phyloP scores from a whole-genome alignment of 2,888 invertebrate genomes.

The Sthenelais limicola region DNA sequence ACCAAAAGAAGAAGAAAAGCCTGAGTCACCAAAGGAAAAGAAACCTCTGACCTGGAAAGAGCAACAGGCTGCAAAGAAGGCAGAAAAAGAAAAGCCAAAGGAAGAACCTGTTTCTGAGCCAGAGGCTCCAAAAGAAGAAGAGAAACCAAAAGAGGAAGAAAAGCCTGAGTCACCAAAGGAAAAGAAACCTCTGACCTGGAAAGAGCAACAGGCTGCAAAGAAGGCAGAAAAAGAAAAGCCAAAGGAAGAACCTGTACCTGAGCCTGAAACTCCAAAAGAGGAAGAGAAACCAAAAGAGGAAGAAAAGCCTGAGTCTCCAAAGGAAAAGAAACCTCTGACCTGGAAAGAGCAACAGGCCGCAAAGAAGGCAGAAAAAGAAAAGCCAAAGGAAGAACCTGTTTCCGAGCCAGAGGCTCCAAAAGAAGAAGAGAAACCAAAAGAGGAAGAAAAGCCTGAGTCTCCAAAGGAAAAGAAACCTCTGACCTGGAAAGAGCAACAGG shows the following conservation, averaged over 20 bases:
- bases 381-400: background rate
- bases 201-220: background rate
- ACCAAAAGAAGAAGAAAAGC: background rate
- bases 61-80: too few relatives aligned
- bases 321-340: constrained; percentile 4
- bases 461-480: background rate
- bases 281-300: constrained; percentile 20
- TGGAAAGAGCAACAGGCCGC: background rate
- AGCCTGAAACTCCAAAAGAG: too few relatives aligned
- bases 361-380: background rate
- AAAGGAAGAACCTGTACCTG: background rate
- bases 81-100: constrained; percentile 18
- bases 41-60: too few relatives aligned
- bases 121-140: constrained; percentile 76
- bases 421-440: background rate
- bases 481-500: background rate
- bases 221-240: constrained; percentile 15
- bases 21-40: too few relatives aligned
- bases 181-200: constrained; percentile 11
- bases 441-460: background rate
- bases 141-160: background rate
- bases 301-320: background rate
- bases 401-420: constrained; percentile 2
- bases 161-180: constrained; percentile 9
- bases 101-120: constrained; percentile 17